phyloP scores from a whole-genome alignment of 2,797 vertebrate species.

The Taenioides sp. region DNA sequence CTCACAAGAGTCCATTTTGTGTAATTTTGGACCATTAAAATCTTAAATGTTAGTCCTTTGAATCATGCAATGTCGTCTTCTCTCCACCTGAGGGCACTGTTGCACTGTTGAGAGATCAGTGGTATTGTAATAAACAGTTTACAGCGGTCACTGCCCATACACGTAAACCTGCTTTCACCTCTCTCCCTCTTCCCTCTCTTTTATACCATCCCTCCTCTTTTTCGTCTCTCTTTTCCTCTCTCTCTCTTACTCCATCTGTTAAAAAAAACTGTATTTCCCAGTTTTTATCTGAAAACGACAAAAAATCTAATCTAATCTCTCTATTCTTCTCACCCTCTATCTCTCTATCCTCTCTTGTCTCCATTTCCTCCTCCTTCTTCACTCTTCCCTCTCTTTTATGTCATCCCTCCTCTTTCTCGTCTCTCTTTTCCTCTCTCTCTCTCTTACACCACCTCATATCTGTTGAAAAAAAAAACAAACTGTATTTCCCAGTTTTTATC shows the following conservation, averaged over 20 bases:
- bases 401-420: conserved; percentile 29
- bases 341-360: too few relatives aligned
- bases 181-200: conserved; percentile 19
- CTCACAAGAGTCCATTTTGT: too few relatives aligned
- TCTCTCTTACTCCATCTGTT: conserved; percentile 31
- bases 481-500: background rate
- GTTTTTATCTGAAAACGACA: too few relatives aligned
- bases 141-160: conserved; percentile 61
- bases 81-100: conserved; percentile 62
- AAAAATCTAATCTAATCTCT: too few relatives aligned
- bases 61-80: background rate
- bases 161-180: conserved; percentile 63
- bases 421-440: conserved; percentile 48
- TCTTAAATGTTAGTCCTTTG: background rate
- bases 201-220: conserved; percentile 17
- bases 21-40: too few relatives aligned
- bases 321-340: too few relatives aligned
- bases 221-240: conserved; percentile 45
- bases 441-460: conserved; percentile 18
- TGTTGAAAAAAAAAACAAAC: conserved; percentile 31
- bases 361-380: too few relatives aligned
- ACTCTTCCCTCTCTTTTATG: conserved; percentile 11
- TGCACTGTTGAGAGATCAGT: conserved; percentile 58
- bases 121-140: conserved; percentile 21
- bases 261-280: conserved; percentile 16